Evolutionary conservation across 2,888 invertebrate genomes (phyloP).

Genomic region (Xylophagus ater): DNA sequence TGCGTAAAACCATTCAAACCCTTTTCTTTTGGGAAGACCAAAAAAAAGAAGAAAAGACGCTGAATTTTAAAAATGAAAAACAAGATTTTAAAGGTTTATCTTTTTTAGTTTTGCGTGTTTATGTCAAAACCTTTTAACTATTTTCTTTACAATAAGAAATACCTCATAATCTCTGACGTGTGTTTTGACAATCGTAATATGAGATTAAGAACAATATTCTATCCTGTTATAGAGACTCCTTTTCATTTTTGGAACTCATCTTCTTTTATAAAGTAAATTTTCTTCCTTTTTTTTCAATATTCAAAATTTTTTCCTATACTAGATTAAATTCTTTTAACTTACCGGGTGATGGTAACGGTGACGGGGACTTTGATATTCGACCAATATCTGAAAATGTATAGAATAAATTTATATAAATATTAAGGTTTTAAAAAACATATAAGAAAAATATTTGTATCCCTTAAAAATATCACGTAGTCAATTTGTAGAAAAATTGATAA

Average conservation of each 20-base stretch:
- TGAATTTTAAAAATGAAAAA: no score
- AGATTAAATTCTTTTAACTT: no score
- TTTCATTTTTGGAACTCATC: conserved; percentile 6
- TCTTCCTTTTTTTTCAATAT: background rate
- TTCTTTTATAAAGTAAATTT: conserved; percentile 7
- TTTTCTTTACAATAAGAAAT: no score
- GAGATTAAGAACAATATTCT: conserved; percentile 17
- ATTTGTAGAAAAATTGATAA: conserved; percentile 9
- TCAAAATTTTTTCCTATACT: no score
- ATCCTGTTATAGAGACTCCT: conserved; percentile 6
- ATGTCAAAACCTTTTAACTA: no score
- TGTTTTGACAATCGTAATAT: conserved; percentile 21
- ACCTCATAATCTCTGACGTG: conserved; percentile 18
- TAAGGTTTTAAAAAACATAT: conserved; percentile 2
- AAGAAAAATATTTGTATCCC: conserved; percentile 8
- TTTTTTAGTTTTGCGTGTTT: no score
- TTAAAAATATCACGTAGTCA: conserved; percentile 2
- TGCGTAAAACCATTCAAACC: no score
- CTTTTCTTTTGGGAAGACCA: no score
- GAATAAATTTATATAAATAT: conserved; percentile 10
- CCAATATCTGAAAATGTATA: conserved; percentile 30
- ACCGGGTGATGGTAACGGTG: conserved; percentile 36
- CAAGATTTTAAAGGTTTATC: no score
- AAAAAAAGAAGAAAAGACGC: no score
- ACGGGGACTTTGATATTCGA: conserved; percentile 37